Evolutionary conservation across 2,888 invertebrate genomes (phyloP).

Genomic region (Athalia cordata): DNA sequence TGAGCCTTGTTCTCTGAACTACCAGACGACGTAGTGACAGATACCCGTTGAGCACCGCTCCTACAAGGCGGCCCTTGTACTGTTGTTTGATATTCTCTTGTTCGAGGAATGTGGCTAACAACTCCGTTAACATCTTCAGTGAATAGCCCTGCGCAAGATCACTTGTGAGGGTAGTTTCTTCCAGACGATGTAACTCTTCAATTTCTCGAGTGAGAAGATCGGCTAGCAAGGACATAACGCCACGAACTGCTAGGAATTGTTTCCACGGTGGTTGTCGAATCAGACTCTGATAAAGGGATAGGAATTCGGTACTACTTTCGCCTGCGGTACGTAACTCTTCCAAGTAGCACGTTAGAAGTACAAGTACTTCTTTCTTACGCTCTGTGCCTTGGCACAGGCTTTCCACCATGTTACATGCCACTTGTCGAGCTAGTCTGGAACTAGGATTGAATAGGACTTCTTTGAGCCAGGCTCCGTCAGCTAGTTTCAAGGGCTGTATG

Average conservation of each 20-base stretch:
- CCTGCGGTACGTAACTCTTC: constrained; percentile 91
- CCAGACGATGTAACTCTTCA: constrained; percentile 89
- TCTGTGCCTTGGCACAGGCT: constrained; percentile 84
- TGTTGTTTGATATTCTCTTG: constrained; percentile 91
- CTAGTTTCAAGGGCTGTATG: constrained; percentile 78
- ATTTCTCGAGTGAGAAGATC: constrained; percentile 92
- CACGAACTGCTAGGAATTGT: constrained; percentile 91
- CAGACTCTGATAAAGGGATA: constrained; percentile 89
- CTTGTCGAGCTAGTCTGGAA: constrained; percentile 90
- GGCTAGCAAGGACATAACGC: constrained; percentile 89
- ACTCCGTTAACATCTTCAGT: constrained; percentile 90
- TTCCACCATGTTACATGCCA: constrained; percentile 92
- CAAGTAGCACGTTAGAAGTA: constrained; percentile 91
- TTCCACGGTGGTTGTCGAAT: constrained; percentile 94
- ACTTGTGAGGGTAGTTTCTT: constrained; percentile 94
- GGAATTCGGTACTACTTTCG: constrained; percentile 94
- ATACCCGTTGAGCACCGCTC: constrained; percentile 95
- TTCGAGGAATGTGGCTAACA: constrained; percentile 91
- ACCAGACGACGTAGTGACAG: constrained; percentile 92
- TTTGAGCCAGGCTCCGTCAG: constrained; percentile 89
- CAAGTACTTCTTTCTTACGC: constrained; percentile 85
- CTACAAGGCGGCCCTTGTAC: constrained; percentile 92
- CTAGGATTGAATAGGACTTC: constrained; percentile 95
- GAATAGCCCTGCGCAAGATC: constrained; percentile 96
- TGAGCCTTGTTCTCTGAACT: constrained; percentile 94